Evolutionary conservation across 2,797 vertebrate genomes (phyloP).

Genomic region (Acanthornis magna): DNA sequence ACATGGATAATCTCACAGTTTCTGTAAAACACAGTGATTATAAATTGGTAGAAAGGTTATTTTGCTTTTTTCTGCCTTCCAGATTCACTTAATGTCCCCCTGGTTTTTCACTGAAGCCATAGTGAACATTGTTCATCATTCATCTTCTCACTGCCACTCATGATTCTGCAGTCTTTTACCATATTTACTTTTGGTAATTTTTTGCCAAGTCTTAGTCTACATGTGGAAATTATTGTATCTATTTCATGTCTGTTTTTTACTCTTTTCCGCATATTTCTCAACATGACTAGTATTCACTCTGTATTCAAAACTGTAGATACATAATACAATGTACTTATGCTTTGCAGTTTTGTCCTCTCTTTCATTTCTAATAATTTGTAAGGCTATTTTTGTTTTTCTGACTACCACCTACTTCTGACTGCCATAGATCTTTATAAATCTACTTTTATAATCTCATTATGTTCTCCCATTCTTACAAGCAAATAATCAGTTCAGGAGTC

Average conservation of each 20-base stretch:
- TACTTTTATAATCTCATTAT: background rate
- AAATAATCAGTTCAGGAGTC: background rate
- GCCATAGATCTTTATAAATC: background rate
- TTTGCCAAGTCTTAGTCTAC: background rate
- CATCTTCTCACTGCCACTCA: background rate
- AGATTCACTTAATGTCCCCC: background rate
- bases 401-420: background rate
- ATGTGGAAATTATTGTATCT: background rate
- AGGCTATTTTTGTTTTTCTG: background rate
- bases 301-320: background rate
- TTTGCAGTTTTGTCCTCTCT: background rate
- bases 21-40: background rate
- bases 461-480: background rate
- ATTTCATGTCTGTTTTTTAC: background rate
- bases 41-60: background rate
- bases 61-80: background rate
- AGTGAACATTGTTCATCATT: background rate
- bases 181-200: background rate
- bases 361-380: background rate
- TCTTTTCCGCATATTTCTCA: background rate
- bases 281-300: background rate
- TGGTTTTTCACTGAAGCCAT: background rate
- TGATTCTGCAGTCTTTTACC: background rate
- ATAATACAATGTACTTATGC: accelerated
- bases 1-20: background rate